Conservation (phyloP, 1,140 invertebrate genomes). For the Drosophila tristis region DNA sequence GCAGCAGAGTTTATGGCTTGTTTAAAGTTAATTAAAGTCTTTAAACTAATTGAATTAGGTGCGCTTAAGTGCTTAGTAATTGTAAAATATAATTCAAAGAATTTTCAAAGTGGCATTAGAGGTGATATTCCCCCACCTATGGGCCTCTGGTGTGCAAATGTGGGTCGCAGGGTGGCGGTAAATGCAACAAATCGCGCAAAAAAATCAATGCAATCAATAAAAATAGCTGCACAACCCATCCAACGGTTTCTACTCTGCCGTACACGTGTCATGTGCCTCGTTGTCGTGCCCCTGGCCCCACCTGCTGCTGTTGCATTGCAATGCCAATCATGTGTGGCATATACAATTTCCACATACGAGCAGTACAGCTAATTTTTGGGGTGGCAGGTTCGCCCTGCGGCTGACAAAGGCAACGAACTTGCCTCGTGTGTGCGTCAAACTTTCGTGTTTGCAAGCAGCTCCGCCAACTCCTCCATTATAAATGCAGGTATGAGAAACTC, state of each 20-base stretch:
- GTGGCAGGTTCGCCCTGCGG: conserved; percentile 21
- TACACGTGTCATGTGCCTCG: conserved; percentile 37
- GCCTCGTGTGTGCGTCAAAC: conserved; percentile 6
- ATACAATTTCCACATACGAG: conserved; percentile 49
- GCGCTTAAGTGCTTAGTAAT: conserved; percentile 40
- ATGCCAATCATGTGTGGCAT: conserved; percentile 59
- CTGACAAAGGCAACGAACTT: conserved; percentile 65
- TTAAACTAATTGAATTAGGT: conserved; percentile 44
- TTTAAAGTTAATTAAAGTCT: conserved; percentile 57
- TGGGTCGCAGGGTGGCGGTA: conserved; percentile 18
- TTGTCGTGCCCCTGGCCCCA: conserved; percentile 6
- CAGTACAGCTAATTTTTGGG: conserved; percentile 52
- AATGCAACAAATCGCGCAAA: conserved; percentile 60
- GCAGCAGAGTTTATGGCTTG: conserved; percentile 45
- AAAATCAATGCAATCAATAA: conserved; percentile 81
- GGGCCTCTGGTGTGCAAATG: conserved; percentile 11
- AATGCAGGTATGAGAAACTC: conserved; percentile 47
- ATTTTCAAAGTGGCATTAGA: neutral
- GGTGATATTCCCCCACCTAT: neutral
- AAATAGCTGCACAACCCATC: conserved; percentile 44
- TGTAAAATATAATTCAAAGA: neutral
- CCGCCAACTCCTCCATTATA: conserved; percentile 49
- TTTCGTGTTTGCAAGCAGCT: conserved; percentile 34
- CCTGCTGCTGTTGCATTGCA: conserved; percentile 30
- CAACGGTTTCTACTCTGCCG: conserved; percentile 3